Base-by-base conservation (phyloP, 1,140 invertebrate genomes). In the Cydia pomonella region DNA sequence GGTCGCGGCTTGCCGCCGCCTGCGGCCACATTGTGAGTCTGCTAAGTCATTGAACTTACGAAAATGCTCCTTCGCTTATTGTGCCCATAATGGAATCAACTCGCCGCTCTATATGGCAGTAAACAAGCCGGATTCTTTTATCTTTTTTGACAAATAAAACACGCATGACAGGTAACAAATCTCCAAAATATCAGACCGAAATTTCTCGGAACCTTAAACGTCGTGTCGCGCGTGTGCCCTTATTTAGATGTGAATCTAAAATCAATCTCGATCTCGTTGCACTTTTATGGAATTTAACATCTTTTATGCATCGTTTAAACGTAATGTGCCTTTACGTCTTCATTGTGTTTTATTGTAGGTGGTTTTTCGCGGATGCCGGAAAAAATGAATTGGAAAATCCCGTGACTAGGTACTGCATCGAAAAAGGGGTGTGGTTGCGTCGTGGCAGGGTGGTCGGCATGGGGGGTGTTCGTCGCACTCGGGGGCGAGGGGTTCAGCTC, bases 301-400 rank as follows among this genome's bases (percentile, higher is more conserved):
- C 53, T 59, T 59, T 59, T 59, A 59, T 59, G 53, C 53, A 59
- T 59, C 53, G 53, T 59, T 59, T 59, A 59, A 59, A 53, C 16
- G 41, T n/a, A 18, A 59, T 59, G 53, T 29, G 66, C 23, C 38
- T 69, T 33, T 12, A 2, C 21, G 18, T 10, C 13, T 23, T 69
- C 13, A 33, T 66, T 75, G 33, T 44, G 13, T 71, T 27, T 41
- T 66, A 47, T 47, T 29, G 38, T 44, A 47, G 62, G 4, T 75
- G 44, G 63, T 50, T 75, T 27, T 82, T 87, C 78, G 85, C 77
- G 79, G 85, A 84, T 78, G 84, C 79, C 77, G 81, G 79, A 80
- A 84, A 92, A 91, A 92, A 91, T 90, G 87, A 92, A 90, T 91
- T 88, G 91, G 89, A 92, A 92, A 91, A 89, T 88, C 91, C 91